Evolutionary conservation across 2,797 vertebrate species (phyloP), one percentile per base, ranked within the genome.

Genomic region (Sebastes umbrosus): DNA sequence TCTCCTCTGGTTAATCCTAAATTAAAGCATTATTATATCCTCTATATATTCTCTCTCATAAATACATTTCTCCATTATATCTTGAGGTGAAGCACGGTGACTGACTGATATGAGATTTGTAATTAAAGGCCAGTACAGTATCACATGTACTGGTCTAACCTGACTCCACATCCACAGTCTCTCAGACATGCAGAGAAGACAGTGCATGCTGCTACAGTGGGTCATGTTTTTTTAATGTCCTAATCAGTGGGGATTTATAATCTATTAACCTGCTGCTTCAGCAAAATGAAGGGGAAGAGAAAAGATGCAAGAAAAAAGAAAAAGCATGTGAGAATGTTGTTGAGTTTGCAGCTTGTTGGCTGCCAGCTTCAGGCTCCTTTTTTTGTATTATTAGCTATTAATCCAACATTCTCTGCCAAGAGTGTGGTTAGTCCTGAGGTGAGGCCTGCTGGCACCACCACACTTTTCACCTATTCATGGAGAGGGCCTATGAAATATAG

Each of bases 401-500:
- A 85, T 87, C 27, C 27, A 46, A 18, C 31, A 57, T 62, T 58
- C 32, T 62, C 12, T 59, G 46, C 32, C 24, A 58, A 75, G 32
- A 73, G 32, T 76, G 20, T 60, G 67, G 39, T 59, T 55, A 27
- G 57, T 73, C 58, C 24, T 55, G 58, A 52, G 54, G 58, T 29
- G 46, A 77, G 65, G 31, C 76, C 66, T 57, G 58, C 73, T 77
- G 60, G 69, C 36, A 39, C 8, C 32, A 59, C 31, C 34, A 68
- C 60, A 27, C 31, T 4, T 69, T n/a, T 69, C 57, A 77, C 52
- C 73, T 78, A 31, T 69, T 77, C 73, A 78, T 54, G 55, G 39
- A 55, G 60, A 59, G 57, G 32, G n/a, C 22, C 59, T 67, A 24
- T 82, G 69, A 79, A 79, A 84, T 82, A 82, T 79, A 77, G 55